Percentiles rank a stretch among this genome's conserved stretches.
These are phyloP conservation scores for Atherinomorus stipes DNA, from an alignment of 2,113 vertebrate genomes.

Conservation along the genomic window DNA sequence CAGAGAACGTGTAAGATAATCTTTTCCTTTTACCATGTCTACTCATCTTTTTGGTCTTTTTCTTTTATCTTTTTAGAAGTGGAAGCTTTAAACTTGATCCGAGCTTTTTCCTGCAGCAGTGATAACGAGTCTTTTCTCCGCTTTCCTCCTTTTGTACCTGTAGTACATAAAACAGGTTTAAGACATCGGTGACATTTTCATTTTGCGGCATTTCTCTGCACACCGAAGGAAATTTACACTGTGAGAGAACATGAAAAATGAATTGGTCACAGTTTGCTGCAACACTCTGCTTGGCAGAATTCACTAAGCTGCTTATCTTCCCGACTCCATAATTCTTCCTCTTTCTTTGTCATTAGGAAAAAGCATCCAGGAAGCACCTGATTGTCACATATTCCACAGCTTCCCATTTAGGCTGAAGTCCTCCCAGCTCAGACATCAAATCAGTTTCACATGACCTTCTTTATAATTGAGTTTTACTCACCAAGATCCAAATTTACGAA, in stretches of 20 bases:
- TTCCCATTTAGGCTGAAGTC: too few species aligned
- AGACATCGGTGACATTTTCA: background rate
- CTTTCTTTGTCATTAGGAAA: background rate
- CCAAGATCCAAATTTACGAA: too few species aligned
- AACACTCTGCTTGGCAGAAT: background rate
- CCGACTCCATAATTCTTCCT: too few species aligned
- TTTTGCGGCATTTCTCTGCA: slow-evolving; percentile 1
- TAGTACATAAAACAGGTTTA: slow-evolving; percentile 1
- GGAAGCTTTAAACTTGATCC: slow-evolving; percentile 26
- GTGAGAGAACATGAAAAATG: background rate
- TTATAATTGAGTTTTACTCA: background rate
- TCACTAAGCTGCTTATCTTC: background rate
- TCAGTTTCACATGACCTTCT: background rate
- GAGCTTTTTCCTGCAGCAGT: background rate
- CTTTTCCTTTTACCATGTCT: background rate
- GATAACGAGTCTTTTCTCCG: slow-evolving; percentile 7
- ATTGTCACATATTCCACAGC: too few species aligned
- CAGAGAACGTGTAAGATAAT: slow-evolving; percentile 13
- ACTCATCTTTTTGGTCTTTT: background rate
- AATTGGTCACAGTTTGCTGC: background rate
- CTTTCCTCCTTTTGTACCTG: slow-evolving; percentile 11
- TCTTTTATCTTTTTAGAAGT: slow-evolving; percentile 7
- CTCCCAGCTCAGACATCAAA: too few species aligned
- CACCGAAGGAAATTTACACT: background rate
- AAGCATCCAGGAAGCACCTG: background rate